These are phyloP conservation scores for Neofelis nebulosa DNA, from an alignment of 2,113 vertebrate genomes.

Conservation along the genomic window DNA sequence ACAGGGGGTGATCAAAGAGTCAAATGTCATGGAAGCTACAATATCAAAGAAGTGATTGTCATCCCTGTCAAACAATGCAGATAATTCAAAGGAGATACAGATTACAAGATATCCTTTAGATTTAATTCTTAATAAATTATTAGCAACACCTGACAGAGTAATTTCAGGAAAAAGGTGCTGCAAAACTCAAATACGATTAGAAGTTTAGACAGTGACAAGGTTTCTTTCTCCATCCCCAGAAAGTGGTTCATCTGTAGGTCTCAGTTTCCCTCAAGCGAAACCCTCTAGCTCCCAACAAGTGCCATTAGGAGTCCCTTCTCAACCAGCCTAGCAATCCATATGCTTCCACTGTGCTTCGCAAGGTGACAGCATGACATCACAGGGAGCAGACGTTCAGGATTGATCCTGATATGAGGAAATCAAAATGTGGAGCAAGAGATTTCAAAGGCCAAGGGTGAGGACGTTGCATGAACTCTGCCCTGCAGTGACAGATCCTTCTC, in stretches of 20 bases:
- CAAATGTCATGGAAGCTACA: neutral
- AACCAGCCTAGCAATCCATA: neutral
- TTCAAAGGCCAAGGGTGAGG: neutral
- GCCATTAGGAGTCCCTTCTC: neutral
- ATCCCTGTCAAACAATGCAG: neutral
- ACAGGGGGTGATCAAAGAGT: neutral
- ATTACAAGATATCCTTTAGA: neutral
- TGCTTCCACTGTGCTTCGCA: neutral
- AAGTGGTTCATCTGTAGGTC: neutral
- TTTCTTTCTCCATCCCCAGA: neutral
- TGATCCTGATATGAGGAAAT: neutral
- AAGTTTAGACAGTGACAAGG: neutral
- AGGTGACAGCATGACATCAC: neutral
- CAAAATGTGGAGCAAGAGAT: neutral
- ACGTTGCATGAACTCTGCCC: neutral
- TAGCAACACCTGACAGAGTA: neutral
- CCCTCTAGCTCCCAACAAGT: neutral
- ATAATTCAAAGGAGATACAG: neutral
- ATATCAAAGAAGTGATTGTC: neutral
- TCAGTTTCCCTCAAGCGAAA: neutral
- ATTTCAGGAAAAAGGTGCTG: neutral
- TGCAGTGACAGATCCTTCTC: neutral
- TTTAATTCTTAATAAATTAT: neutral
- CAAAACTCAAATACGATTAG: neutral
- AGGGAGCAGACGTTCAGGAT: neutral